Conservation (phyloP, 2,113 vertebrate species). For the Catharus fuscescens region DNA sequence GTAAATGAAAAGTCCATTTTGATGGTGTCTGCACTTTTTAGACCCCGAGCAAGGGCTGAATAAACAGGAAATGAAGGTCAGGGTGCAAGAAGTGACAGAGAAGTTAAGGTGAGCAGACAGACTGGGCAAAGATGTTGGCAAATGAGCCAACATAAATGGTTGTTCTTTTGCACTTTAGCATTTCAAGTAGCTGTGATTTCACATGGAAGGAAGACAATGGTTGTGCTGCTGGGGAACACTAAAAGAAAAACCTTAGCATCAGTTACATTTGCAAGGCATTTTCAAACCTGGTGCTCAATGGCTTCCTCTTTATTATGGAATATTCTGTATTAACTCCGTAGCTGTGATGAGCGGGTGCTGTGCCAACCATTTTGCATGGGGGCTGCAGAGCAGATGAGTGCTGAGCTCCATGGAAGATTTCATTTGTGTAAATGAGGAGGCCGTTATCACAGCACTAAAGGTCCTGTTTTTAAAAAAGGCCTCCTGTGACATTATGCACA, state of each 20-base stretch:
- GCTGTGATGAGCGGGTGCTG: background rate
- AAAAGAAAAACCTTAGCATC: background rate
- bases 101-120: background rate
- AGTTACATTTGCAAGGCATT: background rate
- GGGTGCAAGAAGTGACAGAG: background rate
- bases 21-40: constrained; percentile 12
- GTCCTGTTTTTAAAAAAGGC: constrained; percentile 19
- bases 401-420: constrained; percentile 40
- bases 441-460: constrained; percentile 49
- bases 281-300: background rate
- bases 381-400: constrained; percentile 25
- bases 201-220: background rate
- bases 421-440: constrained; percentile 59
- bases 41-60: constrained; percentile 8
- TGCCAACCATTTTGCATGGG: background rate
- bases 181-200: background rate
- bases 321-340: constrained; percentile 9
- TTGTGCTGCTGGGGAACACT: background rate
- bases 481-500: constrained; percentile 49
- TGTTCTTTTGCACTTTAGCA: background rate
- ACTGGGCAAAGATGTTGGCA: background rate
- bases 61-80: constrained; percentile 20
- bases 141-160: background rate
- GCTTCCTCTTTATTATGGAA: constrained; percentile 17
- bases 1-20: background rate